These are phyloP conservation scores for Luperina testacea DNA, from an alignment of 2,888 invertebrate species.

Conservation along the genomic window DNA sequence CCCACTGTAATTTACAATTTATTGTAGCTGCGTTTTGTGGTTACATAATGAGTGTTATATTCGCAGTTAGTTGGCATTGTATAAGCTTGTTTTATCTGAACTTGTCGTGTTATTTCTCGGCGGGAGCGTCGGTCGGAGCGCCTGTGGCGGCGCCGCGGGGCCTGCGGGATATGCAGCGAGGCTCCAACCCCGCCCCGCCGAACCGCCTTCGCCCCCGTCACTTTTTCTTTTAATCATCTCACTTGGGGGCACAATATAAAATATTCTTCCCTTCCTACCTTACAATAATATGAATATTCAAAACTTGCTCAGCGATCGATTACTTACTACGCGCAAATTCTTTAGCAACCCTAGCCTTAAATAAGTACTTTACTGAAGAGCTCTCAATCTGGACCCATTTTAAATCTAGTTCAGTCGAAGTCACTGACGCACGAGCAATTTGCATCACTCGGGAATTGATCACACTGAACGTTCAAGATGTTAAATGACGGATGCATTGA, in stretches of 20 bases:
- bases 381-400: slow-evolving; percentile 50
- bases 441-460: slow-evolving; percentile 61
- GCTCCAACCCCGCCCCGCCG: slow-evolving; percentile 55
- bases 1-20: slow-evolving; percentile 32
- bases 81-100: slow-evolving; percentile 78
- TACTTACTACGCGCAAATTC: slow-evolving; percentile 23
- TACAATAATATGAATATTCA: slow-evolving; percentile 38
- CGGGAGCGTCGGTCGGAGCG: slow-evolving; percentile 62
- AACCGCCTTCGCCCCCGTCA: slow-evolving; percentile 56
- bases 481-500: slow-evolving; percentile 63
- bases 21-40: slow-evolving; percentile 31
- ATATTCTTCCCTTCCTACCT: slow-evolving; percentile 31
- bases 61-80: slow-evolving; percentile 58
- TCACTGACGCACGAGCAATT: slow-evolving; percentile 61
- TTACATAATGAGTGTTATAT: slow-evolving; percentile 51
- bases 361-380: slow-evolving; percentile 23
- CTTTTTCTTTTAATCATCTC: slow-evolving; percentile 78
- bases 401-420: slow-evolving; percentile 53
- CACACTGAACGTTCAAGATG: slow-evolving; percentile 49
- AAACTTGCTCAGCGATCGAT: slow-evolving; percentile 9
- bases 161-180: slow-evolving; percentile 65
- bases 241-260: slow-evolving; percentile 75
- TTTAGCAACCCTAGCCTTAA: slow-evolving; percentile 62
- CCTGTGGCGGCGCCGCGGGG: slow-evolving; percentile 67
- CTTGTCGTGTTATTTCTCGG: slow-evolving; percentile 73